Evolutionary conservation across 1,140 invertebrate genomes (phyloP), one percentile per base, ranked within the genome.

Genomic region (Drosophila willistoni): DNA sequence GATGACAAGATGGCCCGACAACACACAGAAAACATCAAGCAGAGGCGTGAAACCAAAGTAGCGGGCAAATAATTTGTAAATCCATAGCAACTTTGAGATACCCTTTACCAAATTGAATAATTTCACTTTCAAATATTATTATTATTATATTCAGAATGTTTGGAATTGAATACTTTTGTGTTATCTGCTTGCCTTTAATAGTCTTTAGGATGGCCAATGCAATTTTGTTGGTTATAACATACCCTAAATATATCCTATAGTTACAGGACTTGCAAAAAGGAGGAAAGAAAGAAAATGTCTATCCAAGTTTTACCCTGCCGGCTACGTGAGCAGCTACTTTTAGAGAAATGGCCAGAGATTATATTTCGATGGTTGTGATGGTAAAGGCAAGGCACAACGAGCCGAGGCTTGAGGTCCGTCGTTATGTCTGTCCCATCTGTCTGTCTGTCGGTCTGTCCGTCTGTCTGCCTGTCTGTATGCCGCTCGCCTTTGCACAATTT

Each of bases 301-400:
- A 29, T 14, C 33, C 10, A 78, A 72, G 68, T 74, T 67, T 55
- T 51, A 68, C 47, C 22, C 57, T 54, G 51, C 60, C 68, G 63
- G 47, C 68, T 87, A 86, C 82, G 82, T 86, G 82, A 72, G 71
- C 70, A 68, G 82, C 83, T 86, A 82, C 79, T 86, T 82, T 86
- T 87, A 87, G 82, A 86, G 76, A 87, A 86, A 86, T 86, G 82
- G 82, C 83, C 67, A 82, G 44, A 86, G 82, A 86, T 86, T 86
- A 86, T 83, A 70, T 64, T 86, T 79, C 79, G 42, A 81, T 71
- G 72, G 75, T 76, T 68, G 62, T 57, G 65, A 61, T 64, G 41
- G 67, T 29, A 76, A 68, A 63, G 64, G 70, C 64, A 71, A 62
- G 71, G 33, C 19, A 19, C n/a, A 19, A 19, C 14, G n/a, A 22